These are phyloP conservation scores for Amphiprion clarkii DNA, from an alignment of 2,797 vertebrate species.

Conservation along the genomic window DNA sequence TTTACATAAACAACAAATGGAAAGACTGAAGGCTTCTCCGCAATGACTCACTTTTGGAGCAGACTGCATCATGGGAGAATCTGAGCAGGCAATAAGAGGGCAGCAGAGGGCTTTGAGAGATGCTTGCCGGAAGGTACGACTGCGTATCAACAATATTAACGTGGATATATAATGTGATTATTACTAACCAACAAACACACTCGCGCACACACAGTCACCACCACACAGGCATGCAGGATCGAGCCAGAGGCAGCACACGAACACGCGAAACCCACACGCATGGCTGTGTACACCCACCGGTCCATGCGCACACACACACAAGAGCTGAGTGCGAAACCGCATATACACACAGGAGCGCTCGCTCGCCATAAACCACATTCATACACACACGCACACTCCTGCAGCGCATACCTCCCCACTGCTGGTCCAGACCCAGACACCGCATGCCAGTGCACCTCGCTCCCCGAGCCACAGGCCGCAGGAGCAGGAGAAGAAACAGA, in stretches of 20 bases:
- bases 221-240: slow-evolving; percentile 44
- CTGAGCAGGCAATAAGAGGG: slow-evolving; percentile 51
- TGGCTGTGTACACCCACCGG: slow-evolving; percentile 2
- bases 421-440: slow-evolving; percentile 78
- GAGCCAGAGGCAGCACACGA: slow-evolving; percentile 41
- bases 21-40: slow-evolving; percentile 71
- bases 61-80: slow-evolving; percentile 61
- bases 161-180: slow-evolving; percentile 65
- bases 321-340: slow-evolving; percentile 48
- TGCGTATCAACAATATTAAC: slow-evolving; percentile 55
- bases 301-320: slow-evolving; percentile 23
- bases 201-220: slow-evolving; percentile 17
- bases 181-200: slow-evolving; percentile 50
- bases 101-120: slow-evolving; percentile 48
- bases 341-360: slow-evolving; percentile 52
- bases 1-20: slow-evolving; percentile 83
- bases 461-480: slow-evolving; percentile 79
- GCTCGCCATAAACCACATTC: slow-evolving; percentile 69
- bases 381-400: slow-evolving; percentile 70
- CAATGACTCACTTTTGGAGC: slow-evolving; percentile 77
- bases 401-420: slow-evolving; percentile 69
- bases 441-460: slow-evolving; percentile 81
- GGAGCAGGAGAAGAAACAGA: slow-evolving; percentile 79
- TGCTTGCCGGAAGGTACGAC: slow-evolving; percentile 31
- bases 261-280: slow-evolving; percentile 42